Base-by-base conservation (phyloP, 2,797 vertebrate species). In the Saguinus oedipus region DNA sequence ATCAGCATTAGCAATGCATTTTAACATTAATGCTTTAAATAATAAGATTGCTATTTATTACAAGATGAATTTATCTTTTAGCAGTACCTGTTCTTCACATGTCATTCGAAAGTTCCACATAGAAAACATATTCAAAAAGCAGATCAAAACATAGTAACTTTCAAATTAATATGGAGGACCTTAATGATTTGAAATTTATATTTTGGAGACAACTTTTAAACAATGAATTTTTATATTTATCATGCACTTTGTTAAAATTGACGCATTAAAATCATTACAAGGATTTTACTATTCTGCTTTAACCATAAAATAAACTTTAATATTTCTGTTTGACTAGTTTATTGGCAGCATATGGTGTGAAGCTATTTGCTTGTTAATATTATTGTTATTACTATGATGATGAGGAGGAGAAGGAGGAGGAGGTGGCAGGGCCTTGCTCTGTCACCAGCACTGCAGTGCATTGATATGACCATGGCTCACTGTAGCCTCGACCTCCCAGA, bases 41-140 rank as follows among this genome's bases (percentile, higher is more conserved):
- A 46, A 68, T 44, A 57, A 59, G n/a, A 84, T 44, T 33, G 11
- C 3, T 57, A 5, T 93, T 93, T 94, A 92, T 92, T 91, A 68
- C 11, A 94, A 68, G 33, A 82, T 57, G n/a, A 72, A 90, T 53
- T 80, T 79, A 94, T 39, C 89, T 93, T 91, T 33, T 84, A 44
- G 42, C 78, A n/a, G 12, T 88, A 81, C 24, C 11, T 33, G 14
- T 93, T 95, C 59, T 90, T 93, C 30, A 57, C 55, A 78, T 72
- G 30, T 72, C 46, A 55, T 84, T 90, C 44, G 89, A 72, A 93
- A 94, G n/a, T 93, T 83, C 13, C 22, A 44, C 33, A 57, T 39
- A 93, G 68, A 96, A 91, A 91, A 94, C 89, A 42, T 72, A 93
- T 90, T 96, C 50, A 95, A 93, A 94, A 68, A 95, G 95, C 17